Evolutionary conservation across 2,113 vertebrate genomes (phyloP).

Genomic region (Phyllostomus hastatus): DNA sequence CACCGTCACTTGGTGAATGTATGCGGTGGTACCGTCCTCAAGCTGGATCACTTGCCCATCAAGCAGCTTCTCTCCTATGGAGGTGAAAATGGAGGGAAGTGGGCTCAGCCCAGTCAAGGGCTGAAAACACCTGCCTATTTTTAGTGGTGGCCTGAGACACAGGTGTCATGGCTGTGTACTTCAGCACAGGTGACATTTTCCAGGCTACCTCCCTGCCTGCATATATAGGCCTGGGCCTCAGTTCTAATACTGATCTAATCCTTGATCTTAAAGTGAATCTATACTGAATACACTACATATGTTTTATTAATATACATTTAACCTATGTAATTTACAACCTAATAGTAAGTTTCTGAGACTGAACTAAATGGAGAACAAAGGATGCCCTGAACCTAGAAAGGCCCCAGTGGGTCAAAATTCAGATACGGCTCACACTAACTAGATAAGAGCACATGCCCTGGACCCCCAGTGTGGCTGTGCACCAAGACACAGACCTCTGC

Average conservation of each 20-base stretch:
- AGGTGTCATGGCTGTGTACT: background rate
- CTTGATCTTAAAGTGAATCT: background rate
- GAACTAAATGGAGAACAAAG: background rate
- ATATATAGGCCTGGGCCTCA: background rate
- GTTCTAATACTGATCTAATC: background rate
- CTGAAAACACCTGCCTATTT: background rate
- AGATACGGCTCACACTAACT: background rate
- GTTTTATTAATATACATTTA: background rate
- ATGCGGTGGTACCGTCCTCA: slow-evolving; percentile 87
- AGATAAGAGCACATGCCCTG: background rate
- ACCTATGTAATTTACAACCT: background rate
- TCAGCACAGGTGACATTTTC: background rate
- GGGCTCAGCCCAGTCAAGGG: background rate
- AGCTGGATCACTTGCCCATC: slow-evolving; percentile 87
- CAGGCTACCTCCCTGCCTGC: background rate
- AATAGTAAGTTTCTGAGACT: background rate
- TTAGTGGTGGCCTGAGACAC: background rate
- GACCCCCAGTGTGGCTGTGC: background rate
- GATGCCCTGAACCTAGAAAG: background rate
- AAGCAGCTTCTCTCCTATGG: slow-evolving; percentile 84
- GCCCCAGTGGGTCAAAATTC: background rate
- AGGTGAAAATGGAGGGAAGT: background rate
- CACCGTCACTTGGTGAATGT: slow-evolving; percentile 84
- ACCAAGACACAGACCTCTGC: background rate
- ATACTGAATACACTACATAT: background rate